Conservation (phyloP, 1,140 invertebrate species). For the Luehdorfia chinensis region DNA sequence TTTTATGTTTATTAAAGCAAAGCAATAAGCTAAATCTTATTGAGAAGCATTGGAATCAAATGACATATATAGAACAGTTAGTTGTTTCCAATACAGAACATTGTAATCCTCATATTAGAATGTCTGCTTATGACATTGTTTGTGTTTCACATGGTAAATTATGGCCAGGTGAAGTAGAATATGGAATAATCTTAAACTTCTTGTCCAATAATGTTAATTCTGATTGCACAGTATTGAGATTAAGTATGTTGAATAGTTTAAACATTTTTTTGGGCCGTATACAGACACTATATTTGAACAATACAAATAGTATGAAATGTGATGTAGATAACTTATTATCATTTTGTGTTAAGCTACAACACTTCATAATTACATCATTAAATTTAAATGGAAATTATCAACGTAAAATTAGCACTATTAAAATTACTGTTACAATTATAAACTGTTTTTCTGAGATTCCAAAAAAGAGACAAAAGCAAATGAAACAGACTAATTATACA, state of each 20-base stretch:
- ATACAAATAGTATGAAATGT: conserved; percentile 29
- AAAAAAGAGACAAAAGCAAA: conserved; percentile 34
- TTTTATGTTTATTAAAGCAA: conserved; percentile 54
- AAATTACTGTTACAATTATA: conserved; percentile 34
- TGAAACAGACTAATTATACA: conserved; percentile 17
- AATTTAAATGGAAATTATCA: conserved; percentile 52
- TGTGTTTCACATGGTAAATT: conserved; percentile 46
- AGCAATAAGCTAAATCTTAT: conserved; percentile 54
- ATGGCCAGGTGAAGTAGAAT: conserved; percentile 43
- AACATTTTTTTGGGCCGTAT: conserved; percentile 44
- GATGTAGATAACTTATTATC: conserved; percentile 24
- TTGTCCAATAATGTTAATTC: conserved; percentile 62
- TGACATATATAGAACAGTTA: conserved; percentile 20
- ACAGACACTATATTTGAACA: conserved; percentile 35
- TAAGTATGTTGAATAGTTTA: conserved; percentile 56
- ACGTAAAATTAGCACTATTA: conserved; percentile 49
- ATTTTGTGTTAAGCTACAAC: conserved; percentile 45
- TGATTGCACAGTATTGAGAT: conserved; percentile 62
- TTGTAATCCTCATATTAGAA: conserved; percentile 45
- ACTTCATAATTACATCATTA: conserved; percentile 37
- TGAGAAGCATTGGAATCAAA: conserved; percentile 31
- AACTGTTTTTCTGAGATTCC: conserved; percentile 31
- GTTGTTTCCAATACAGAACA: conserved; percentile 39
- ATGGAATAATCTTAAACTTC: conserved; percentile 48
- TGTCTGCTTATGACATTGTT: conserved; percentile 61